phyloP scores from a whole-genome alignment of 2,113 vertebrate species.

The Xiphophorus couchianus region DNA sequence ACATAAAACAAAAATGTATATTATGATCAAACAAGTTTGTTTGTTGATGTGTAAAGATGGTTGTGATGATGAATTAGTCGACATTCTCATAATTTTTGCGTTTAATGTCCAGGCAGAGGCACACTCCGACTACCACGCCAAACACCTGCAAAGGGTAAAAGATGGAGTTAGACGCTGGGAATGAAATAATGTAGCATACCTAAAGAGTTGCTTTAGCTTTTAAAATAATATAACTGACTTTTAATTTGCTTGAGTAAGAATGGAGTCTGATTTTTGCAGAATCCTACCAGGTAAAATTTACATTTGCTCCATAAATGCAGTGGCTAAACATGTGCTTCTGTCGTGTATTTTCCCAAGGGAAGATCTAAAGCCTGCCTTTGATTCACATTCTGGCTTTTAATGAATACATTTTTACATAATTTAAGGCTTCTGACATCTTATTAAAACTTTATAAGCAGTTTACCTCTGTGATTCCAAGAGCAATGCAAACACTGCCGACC shows the following conservation, averaged over 20 bases:
- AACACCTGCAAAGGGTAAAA: conserved; percentile 45
- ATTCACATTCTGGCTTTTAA: background rate
- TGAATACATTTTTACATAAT: background rate
- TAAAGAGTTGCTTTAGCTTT: too few relatives aligned
- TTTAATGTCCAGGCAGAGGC: conserved; percentile 31
- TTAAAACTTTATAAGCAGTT: background rate
- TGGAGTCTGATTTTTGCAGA: too few relatives aligned
- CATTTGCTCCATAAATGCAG: too few relatives aligned
- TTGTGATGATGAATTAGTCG: conserved; percentile 9
- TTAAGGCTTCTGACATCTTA: background rate
- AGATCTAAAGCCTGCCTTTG: too few relatives aligned
- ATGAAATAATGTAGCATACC: background rate
- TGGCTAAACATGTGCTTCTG: too few relatives aligned
- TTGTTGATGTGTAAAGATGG: background rate
- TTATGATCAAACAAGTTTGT: background rate
- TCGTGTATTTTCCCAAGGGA: too few relatives aligned
- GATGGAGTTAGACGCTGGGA: conserved; percentile 36
- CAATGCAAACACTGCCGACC: conserved; percentile 43
- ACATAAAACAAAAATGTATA: background rate
- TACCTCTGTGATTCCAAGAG: conserved; percentile 45
- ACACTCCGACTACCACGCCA: conserved; percentile 21
- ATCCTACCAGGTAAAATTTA: too few relatives aligned
- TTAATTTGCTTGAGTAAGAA: too few relatives aligned
- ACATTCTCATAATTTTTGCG: conserved; percentile 23
- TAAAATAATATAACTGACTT: too few relatives aligned